These are phyloP conservation scores for Ctenoplectra terminalis DNA, from an alignment of 1,140 invertebrate species.

Conservation along the genomic window DNA sequence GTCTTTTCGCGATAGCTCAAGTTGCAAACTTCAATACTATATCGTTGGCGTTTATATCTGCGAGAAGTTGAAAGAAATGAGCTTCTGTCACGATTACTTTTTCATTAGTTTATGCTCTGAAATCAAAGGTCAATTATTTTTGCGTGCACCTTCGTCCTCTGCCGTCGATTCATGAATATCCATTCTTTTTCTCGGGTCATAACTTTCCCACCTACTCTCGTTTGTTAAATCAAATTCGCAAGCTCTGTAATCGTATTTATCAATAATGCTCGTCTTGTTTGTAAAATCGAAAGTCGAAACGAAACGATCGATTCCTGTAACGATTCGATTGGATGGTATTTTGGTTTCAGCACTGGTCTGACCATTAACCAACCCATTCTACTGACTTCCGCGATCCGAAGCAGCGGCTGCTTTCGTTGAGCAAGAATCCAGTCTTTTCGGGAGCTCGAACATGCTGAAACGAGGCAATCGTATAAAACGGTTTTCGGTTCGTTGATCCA, in stretches of 20 bases:
- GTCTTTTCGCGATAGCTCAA: background rate
- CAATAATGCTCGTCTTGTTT: background rate
- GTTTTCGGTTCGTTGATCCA: slow-evolving; percentile 27
- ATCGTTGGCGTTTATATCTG: background rate
- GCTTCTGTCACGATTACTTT: slow-evolving; percentile 22
- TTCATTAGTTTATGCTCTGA: slow-evolving; percentile 50
- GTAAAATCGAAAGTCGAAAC: background rate
- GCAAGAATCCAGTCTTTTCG: background rate
- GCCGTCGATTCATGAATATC: background rate
- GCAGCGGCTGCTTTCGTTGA: background rate
- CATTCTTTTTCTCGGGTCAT: background rate
- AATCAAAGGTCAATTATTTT: slow-evolving; percentile 66
- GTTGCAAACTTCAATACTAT: background rate
- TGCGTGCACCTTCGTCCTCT: slow-evolving; percentile 6
- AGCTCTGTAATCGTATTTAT: no score
- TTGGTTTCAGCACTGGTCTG: background rate
- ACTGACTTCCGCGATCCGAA: background rate
- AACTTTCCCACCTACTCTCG: no score
- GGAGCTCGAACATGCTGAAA: background rate
- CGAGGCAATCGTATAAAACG: background rate
- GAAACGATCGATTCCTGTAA: background rate
- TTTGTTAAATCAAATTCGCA: background rate
- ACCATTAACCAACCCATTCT: background rate
- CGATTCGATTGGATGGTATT: background rate
- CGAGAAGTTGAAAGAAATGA: slow-evolving; percentile 34